Evolutionary conservation across 2,113 vertebrate species (phyloP), one percentile per base, ranked within the genome.

Genomic region (Micronycteris hirsuta): DNA sequence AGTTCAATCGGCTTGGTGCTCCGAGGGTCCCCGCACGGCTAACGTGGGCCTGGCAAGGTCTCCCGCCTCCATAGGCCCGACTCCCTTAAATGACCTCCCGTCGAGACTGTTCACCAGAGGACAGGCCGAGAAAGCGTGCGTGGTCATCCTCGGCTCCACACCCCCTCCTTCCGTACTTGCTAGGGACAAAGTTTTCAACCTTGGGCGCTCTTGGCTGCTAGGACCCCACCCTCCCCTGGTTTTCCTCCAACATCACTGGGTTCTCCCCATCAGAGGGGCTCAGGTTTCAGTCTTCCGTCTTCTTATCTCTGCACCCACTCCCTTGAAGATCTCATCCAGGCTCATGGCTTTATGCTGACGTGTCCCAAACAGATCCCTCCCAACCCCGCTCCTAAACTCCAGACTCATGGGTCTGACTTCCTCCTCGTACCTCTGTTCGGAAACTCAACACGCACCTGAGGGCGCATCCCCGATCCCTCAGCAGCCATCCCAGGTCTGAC

Each of bases 381-480:
- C 89, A 82, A 67, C 4, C 5, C 56, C 28, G 19, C 12, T 54
- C 36, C 43, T 58, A 54, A 85, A 47, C 22, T 56, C 43, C 43
- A 70, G 70, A 68, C 20, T 76, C 17, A 4, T 26, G 3, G 4
- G 24, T 70, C 71, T 31, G 36, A 38, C 68, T 86, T 92, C 22
- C 33, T 41, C 7, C 61, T 65, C 4, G 0, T 24, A 1, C 92
- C 78, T 83, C 84, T 7, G 4, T 68, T 49, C n/a, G 56, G 45
- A 26, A 58, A 28, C 17, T 38, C 49, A 70, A 11, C 3, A 26
- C 20, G 1, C 28, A n/a, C 61, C 38, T 63, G 52, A 61, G 13
- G 93, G 24, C 68, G 41, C 45, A 71, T 78, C 76, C 43, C 78
- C 82, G 31, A 28, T 47, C 73, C 78, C 77, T 86, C 24, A 41